A percentile compares a stretch with the other conserved stretches of the same genome.
phyloP scores from a whole-genome alignment of 2,113 vertebrate species.

The Phrynosoma blainvillii region DNA sequence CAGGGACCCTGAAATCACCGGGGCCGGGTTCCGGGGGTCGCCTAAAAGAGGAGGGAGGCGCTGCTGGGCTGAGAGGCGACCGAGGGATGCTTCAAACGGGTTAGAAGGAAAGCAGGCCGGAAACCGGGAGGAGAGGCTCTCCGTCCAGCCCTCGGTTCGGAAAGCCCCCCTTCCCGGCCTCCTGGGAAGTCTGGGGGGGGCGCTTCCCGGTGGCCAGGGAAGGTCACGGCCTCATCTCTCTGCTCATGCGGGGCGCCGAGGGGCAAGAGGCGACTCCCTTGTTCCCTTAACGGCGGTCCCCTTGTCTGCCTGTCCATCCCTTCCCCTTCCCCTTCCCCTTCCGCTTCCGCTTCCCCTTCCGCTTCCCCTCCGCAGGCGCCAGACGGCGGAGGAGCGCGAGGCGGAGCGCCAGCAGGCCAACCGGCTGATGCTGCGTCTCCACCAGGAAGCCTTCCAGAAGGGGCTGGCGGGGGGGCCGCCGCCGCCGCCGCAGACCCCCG shows the following conservation, averaged over 20 bases:
- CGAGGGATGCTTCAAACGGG: not conserved
- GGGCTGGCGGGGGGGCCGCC: slow-evolving; percentile 81
- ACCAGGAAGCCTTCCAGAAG: slow-evolving; percentile 96
- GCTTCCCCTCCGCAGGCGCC: slow-evolving; percentile 82
- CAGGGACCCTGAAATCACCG: too few species aligned
- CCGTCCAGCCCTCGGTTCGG: too few species aligned
- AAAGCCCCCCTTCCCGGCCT: too few species aligned
- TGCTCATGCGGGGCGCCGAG: too few species aligned
- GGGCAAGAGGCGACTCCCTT: not conserved
- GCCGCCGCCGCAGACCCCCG: slow-evolving; percentile 65
- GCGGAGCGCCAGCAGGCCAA: slow-evolving; percentile 95
- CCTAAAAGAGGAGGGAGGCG: too few species aligned
- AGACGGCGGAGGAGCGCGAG: slow-evolving; percentile 96
- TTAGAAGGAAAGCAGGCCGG: not conserved
- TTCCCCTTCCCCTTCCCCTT: not conserved
- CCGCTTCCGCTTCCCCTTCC: too few species aligned
- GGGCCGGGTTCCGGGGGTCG: too few species aligned
- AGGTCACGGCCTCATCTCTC: too few species aligned
- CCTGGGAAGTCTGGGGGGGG: too few species aligned
- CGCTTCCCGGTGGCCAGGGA: too few species aligned
- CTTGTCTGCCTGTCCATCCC: too few species aligned
- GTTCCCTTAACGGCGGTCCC: not conserved
- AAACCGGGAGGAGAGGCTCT: not conserved
- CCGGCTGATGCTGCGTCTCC: slow-evolving; percentile 95
- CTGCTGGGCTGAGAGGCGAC: too few species aligned